Percentiles rank a stretch among this genome's conserved stretches.
Evolutionary conservation across 2,888 invertebrate species (phyloP).

Genomic region (Steromphala cineraria): DNA sequence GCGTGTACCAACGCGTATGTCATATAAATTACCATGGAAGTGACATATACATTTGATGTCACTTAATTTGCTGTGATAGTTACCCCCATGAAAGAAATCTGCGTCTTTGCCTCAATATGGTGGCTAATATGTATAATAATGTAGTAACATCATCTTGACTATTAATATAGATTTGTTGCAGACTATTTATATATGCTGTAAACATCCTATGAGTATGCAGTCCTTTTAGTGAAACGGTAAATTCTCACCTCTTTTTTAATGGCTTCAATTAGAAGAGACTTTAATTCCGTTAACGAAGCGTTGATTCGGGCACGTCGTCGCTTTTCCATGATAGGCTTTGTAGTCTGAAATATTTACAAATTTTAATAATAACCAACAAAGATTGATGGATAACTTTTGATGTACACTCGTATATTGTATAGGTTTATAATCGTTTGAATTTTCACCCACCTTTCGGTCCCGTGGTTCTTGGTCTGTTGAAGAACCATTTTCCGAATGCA

Average conservation of each 20-base stretch:
- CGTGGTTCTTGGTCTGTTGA: background rate
- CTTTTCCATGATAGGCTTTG: conserved; percentile 98
- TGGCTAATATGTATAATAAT: no score
- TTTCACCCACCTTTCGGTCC: background rate
- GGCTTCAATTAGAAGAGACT: conserved; percentile 91
- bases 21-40: no score
- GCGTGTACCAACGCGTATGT: no score
- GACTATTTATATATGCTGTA: no score
- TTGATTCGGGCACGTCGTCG: conserved; percentile 92
- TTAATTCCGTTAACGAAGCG: conserved; percentile 92
- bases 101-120: no score
- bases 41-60: no score
- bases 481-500: background rate
- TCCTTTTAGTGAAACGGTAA: background rate
- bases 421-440: background rate
- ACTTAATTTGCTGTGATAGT: no score
- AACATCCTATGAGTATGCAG: no score
- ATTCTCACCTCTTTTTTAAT: conserved; percentile 94
- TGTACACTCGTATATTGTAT: background rate
- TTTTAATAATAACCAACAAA: no score
- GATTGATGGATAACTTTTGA: background rate
- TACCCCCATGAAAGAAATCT: background rate
- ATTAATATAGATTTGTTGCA: no score
- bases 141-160: no score
- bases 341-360: conserved; percentile 81